Conservation (phyloP, 2,113 vertebrate species). For the Stercorarius parasiticus region DNA sequence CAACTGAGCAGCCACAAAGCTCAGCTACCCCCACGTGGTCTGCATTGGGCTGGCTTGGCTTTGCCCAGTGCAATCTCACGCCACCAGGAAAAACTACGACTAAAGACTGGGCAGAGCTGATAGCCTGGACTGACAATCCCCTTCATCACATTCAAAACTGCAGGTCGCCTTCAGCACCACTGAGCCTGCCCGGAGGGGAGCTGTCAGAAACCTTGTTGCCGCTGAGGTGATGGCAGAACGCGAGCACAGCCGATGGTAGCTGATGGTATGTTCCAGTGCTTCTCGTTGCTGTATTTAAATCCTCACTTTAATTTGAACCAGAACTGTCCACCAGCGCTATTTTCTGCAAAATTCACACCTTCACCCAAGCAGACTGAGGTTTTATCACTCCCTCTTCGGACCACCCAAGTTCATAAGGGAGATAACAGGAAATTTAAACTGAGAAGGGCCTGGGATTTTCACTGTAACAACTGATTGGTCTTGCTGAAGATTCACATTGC, state of each 20-base stretch:
- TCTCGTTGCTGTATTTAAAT: neutral
- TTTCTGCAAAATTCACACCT: constrained; percentile 8
- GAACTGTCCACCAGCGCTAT: neutral
- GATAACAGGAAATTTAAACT: neutral
- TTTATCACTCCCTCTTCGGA: neutral
- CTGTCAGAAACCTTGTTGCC: neutral
- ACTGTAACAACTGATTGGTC: neutral
- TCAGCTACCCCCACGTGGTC: rapidly evolving
- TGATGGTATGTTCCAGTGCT: neutral
- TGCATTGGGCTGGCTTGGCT: neutral
- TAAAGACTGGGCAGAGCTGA: neutral
- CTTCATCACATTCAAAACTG: neutral
- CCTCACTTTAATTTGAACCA: neutral
- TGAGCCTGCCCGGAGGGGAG: neutral
- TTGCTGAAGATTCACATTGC: neutral
- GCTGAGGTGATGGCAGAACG: neutral
- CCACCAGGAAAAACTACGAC: neutral
- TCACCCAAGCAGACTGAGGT: neutral
- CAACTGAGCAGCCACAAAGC: neutral
- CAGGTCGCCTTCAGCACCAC: neutral
- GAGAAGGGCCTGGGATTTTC: neutral
- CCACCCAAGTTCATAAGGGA: neutral
- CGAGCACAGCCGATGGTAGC: neutral
- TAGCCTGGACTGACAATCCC: neutral
- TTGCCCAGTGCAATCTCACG: neutral